Conservation (phyloP, 1,140 invertebrate species). For the Formica selysi region DNA sequence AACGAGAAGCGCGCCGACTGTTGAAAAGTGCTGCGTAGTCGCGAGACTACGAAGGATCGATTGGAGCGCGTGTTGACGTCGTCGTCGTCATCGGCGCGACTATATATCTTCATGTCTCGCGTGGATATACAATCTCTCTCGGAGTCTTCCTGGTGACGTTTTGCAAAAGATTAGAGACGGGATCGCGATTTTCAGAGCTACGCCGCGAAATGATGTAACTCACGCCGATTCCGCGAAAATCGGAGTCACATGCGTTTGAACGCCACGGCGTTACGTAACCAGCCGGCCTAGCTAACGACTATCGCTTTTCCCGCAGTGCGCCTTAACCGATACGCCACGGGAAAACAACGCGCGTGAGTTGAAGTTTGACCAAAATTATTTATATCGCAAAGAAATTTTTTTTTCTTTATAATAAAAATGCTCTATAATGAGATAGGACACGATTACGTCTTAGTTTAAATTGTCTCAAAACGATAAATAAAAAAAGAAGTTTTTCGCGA, state of each 20-base stretch:
- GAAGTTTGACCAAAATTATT: not conserved
- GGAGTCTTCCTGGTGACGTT: not conserved
- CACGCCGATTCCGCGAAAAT: constrained; percentile 44
- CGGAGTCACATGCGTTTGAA: constrained; percentile 50
- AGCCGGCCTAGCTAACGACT: constrained; percentile 10
- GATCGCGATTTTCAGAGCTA: not conserved
- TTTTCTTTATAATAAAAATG: not conserved
- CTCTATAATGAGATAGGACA: not conserved
- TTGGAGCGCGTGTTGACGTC: constrained; percentile 53
- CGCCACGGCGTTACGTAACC: constrained; percentile 58
- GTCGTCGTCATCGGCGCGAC: constrained; percentile 23
- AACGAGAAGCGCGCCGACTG: not conserved
- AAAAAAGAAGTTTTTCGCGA: not conserved
- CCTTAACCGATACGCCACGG: not conserved
- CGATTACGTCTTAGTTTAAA: not conserved
- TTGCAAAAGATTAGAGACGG: not conserved
- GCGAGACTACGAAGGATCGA: constrained; percentile 30
- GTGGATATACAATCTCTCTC: not conserved
- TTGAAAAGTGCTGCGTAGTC: constrained; percentile 59
- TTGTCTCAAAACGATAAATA: not conserved
- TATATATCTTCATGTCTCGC: constrained; percentile 29
- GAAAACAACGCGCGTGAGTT: not conserved
- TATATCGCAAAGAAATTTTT: not conserved
- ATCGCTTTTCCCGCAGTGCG: constrained; percentile 31
- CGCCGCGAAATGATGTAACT: constrained; percentile 23